Evolutionary conservation across 2,113 vertebrate genomes (phyloP), one percentile per base, ranked within the genome.

Genomic region (Trichomycterus rosablanca): DNA sequence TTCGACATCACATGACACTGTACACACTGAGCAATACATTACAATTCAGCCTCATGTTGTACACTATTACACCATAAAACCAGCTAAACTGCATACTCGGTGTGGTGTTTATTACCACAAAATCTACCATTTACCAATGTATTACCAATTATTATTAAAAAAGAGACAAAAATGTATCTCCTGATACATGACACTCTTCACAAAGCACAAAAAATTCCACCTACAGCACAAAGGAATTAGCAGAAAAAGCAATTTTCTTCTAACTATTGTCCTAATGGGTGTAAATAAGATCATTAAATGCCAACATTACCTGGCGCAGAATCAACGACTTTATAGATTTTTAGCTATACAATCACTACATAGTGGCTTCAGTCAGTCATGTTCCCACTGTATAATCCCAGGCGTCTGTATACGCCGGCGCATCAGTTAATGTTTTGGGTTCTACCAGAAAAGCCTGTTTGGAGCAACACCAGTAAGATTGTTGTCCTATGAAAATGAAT

Each of bases 361-460:
- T 59, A 39, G 26, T 42, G 20, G 7, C 35, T n/a, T 11, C 16
- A 2, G 42, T 20, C 28, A 45, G 8, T 44, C 9, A 10, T 42
- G 40, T 28, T 18, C 15, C 35, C 37, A 51, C 46, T 46, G 43
- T 26, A 15, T 46, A 7, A 26, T 28, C 16, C 32, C 51, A 53
- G 46, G 40, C 34, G 65, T 53, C 55, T 58, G 52, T 15, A 65
- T 48, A 56, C 34, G 26, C 22, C 28, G 26, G 28, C 2, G 6
- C 24, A 22, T 56, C 30, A 7, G 62, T 65, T 48, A 48, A 18
- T 51, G 63, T 66, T 62, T 39, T 42, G 5, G 22, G 59, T 56
- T 55, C 32, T 46, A 71, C 65, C 66, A 58, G 66, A 68, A 68
- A 68, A 68, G 63, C 69, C 61, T 57, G 61, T 65, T 68, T 43